phyloP scores from a whole-genome alignment of 2,888 invertebrate genomes.

The Melitaea athalia region DNA sequence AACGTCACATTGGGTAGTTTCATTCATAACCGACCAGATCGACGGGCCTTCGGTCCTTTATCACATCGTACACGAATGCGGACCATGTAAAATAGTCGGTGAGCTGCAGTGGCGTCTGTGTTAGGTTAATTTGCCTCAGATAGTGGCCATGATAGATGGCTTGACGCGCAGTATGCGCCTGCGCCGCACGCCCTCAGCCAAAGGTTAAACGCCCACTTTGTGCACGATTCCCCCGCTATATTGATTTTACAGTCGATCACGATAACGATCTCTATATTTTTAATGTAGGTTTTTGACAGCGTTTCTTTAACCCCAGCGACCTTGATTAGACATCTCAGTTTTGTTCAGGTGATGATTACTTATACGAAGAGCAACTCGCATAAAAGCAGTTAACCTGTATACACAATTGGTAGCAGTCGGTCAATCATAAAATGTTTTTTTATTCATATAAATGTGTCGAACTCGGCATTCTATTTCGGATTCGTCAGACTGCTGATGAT shows the following conservation, averaged over 20 bases:
- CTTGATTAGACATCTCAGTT: constrained; percentile 2
- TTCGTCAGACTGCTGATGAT: no score
- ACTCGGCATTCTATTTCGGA: no score
- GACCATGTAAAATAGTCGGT: constrained; percentile 47
- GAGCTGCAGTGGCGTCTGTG: constrained; percentile 63
- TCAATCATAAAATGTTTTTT: not conserved
- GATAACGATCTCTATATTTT: constrained; percentile 60
- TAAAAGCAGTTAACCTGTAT: not conserved
- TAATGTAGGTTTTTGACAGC: constrained; percentile 36
- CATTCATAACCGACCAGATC: constrained; percentile 45
- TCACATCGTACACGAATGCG: constrained; percentile 20
- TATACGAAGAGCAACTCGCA: not conserved
- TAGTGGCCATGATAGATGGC: constrained; percentile 72
- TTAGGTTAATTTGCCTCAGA: constrained; percentile 73
- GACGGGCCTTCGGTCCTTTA: constrained; percentile 41
- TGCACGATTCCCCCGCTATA: constrained; percentile 72
- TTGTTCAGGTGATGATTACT: not conserved
- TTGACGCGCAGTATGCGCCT: constrained; percentile 68
- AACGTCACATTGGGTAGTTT: constrained; percentile 64
- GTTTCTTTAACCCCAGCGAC: constrained; percentile 7
- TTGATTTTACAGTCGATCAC: constrained; percentile 76
- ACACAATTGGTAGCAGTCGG: no score
- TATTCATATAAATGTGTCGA: not conserved
- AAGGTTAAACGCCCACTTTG: constrained; percentile 79
- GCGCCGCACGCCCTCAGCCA: constrained; percentile 66